These are phyloP conservation scores for Lottia gigantea DNA, from an alignment of 2,888 invertebrate species.

Conservation along the genomic window DNA sequence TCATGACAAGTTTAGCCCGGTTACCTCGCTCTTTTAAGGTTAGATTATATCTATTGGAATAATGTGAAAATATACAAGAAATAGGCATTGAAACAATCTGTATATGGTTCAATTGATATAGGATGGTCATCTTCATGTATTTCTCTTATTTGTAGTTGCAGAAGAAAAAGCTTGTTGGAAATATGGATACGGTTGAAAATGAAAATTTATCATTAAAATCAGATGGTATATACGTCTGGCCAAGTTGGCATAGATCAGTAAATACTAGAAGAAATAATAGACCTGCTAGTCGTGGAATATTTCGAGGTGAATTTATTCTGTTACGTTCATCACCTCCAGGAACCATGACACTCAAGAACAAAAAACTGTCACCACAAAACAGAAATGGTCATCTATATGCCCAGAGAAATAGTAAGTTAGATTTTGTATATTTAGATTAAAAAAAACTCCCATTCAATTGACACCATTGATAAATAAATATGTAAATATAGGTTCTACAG, in stretches of 20 bases:
- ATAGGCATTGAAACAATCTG: too few species aligned
- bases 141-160: neutral
- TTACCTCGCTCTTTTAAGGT: too few species aligned
- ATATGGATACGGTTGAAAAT: slow-evolving; percentile 5
- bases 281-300: slow-evolving; percentile 25
- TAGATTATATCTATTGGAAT: too few species aligned
- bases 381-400: slow-evolving; percentile 31
- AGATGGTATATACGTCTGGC: slow-evolving; percentile 19
- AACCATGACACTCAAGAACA: slow-evolving; percentile 18
- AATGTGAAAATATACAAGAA: too few species aligned
- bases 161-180: neutral
- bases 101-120: too few species aligned
- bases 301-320: slow-evolving; percentile 35
- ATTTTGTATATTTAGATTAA: too few species aligned
- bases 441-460: too few species aligned
- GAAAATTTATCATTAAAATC: neutral
- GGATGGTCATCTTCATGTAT: too few species aligned
- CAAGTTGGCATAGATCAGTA: slow-evolving; percentile 28
- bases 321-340: slow-evolving; percentile 27
- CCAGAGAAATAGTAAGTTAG: slow-evolving; percentile 34
- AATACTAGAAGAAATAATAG: slow-evolving; percentile 19
- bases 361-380: slow-evolving; percentile 9
- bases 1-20: too few species aligned
- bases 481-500: too few species aligned
- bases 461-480: too few species aligned